phyloP scores from a whole-genome alignment of 2,797 vertebrate species.

The Cynopterus sphinx region DNA sequence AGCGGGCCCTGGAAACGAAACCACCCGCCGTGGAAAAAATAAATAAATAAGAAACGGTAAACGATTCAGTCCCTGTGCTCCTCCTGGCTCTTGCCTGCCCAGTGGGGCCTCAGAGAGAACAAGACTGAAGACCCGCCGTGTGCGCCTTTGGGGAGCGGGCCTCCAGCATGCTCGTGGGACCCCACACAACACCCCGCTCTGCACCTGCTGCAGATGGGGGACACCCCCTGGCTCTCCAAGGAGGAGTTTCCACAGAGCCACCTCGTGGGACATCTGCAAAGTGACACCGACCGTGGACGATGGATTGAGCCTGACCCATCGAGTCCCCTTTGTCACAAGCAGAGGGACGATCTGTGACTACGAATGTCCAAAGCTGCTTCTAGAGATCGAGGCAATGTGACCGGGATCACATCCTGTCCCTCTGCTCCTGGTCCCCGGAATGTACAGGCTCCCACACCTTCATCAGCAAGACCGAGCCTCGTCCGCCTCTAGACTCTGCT shows the following conservation, averaged over 20 bases:
- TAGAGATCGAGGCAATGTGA: not conserved
- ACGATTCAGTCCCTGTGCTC: accelerated
- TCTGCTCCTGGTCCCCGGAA: accelerated
- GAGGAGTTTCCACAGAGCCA: not conserved
- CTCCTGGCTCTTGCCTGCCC: accelerated
- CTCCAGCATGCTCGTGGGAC: accelerated
- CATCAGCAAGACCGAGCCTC: not conserved
- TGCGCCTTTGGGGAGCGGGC: accelerated
- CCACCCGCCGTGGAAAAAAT: too few relatives aligned
- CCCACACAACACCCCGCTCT: not conserved
- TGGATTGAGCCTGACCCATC: not conserved
- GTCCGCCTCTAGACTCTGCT: not conserved
- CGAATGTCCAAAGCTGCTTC: not conserved
- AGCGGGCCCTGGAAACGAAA: too few relatives aligned
- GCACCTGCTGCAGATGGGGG: not conserved
- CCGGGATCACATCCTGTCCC: not conserved
- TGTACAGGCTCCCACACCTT: not conserved
- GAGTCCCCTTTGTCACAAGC: not conserved
- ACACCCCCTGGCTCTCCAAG: not conserved
- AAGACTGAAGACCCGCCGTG: accelerated
- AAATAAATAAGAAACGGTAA: too few relatives aligned
- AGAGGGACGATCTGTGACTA: not conserved
- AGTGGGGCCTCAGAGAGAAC: not conserved
- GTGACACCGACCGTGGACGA: not conserved
- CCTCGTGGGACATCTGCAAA: accelerated